phyloP scores from a whole-genome alignment of 2,888 invertebrate genomes.

The Limnephilus marmoratus region DNA sequence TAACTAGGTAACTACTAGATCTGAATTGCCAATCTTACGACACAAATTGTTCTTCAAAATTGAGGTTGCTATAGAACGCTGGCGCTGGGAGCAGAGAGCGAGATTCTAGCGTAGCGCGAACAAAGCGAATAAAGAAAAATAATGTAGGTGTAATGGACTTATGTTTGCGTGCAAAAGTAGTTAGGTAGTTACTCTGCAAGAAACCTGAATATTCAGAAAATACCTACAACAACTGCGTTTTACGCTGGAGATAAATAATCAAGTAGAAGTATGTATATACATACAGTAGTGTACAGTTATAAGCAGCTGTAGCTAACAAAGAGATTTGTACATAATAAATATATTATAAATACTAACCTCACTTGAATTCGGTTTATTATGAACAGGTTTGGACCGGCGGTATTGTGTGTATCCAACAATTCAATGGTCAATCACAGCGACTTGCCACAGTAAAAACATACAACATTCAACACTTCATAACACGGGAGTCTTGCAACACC shows the following conservation, averaged over 20 bases:
- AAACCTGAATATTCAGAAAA: background rate
- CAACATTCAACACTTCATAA: constrained; percentile 15
- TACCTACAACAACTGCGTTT: background rate
- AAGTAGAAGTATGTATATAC: background rate
- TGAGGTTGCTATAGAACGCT: background rate
- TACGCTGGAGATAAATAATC: constrained; percentile 8
- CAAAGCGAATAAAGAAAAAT: background rate
- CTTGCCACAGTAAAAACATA: constrained; percentile 2
- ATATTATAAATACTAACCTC: constrained; percentile 17
- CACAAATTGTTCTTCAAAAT: background rate
- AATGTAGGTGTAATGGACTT: background rate
- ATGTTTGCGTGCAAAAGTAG: background rate
- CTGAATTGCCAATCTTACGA: background rate
- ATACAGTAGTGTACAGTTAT: background rate
- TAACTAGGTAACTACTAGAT: background rate
- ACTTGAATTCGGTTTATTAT: background rate
- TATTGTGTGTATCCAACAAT: constrained; percentile 24
- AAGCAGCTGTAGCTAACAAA: constrained; percentile 9
- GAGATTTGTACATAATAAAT: background rate
- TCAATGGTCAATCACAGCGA: constrained; percentile 22
- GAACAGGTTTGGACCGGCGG: background rate
- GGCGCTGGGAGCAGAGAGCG: background rate
- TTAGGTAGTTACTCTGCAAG: background rate
- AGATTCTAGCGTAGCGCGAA: background rate
- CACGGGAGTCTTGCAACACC: background rate